Evolutionary conservation across 2,113 vertebrate species (phyloP), one percentile per base, ranked within the genome.

Genomic region (Amblyopsis rosae): DNA sequence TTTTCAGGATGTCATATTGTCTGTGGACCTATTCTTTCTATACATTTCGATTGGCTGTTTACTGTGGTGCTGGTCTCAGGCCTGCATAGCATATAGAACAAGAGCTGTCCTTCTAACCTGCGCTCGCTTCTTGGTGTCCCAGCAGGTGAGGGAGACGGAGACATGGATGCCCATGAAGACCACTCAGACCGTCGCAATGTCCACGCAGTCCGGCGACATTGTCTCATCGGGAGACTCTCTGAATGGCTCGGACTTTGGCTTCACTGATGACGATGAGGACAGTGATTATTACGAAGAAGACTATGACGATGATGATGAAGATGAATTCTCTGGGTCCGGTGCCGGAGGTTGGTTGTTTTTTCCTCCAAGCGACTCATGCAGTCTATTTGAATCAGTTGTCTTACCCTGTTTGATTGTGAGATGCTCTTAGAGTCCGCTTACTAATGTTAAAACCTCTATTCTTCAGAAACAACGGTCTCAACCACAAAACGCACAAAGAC

Each of bases 271-370:
- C 0, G 69, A 75, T 0, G 90, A 94, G 0, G 91, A 93, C 51
- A 88, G 92, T 0, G 72, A 92, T 0, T 78, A 81, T 0, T 67
- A 65, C 6, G 56, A 66, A 0, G 69, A 83, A 0, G 69, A 74
- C 0, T 82, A 86, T 0, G 68, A 74, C 16, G 83, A 84, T 56
- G 79, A 70, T 5, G 76, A 86, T 0, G 81, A 72, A 5, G 82
- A 88, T 4, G 92, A 91, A 17, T 12, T 83, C 4, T 98, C 96
- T 0, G 96, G 95, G 2, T 98, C 96, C 67, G 96, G 96, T 74
- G 92, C 92, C 26, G 70, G 48, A 81, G 93, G 94, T 97, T 69
- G 0, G 79, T 86, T 33, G 0, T 26, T 26, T 26, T 26, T 19
- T 19, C 19, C 19, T 0, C 5, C 2, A 0, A 4, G 11, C 3